Conservation (phyloP, 2,797 vertebrate genomes). For the Sandelia bainsii region DNA sequence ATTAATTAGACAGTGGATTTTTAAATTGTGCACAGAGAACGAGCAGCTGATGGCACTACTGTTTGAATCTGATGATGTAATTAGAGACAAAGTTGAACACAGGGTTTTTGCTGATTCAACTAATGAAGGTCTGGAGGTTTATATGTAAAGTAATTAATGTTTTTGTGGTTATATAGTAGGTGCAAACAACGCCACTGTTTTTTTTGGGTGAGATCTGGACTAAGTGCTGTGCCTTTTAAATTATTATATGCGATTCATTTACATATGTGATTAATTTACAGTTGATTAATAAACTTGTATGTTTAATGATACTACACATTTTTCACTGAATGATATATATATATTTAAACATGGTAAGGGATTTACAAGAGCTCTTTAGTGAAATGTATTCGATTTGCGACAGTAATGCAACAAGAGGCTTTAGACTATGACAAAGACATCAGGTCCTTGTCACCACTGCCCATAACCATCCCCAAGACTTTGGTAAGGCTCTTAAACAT, state of each 20-base stretch:
- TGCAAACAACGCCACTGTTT: not conserved
- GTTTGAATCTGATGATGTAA: constrained; percentile 95
- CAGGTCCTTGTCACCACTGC: constrained; percentile 90
- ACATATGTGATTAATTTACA: not conserved
- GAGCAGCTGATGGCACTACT: constrained; percentile 88
- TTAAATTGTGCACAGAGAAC: constrained; percentile 90
- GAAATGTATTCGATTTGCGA: constrained; percentile 74
- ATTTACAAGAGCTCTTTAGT: constrained; percentile 72
- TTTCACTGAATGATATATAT: not conserved
- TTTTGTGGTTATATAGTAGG: constrained; percentile 22
- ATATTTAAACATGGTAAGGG: constrained; percentile 16
- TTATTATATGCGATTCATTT: not conserved
- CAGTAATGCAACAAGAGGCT: constrained; percentile 69
- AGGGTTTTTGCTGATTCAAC: constrained; percentile 82
- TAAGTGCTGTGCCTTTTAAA: constrained; percentile 1
- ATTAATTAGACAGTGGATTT: constrained; percentile 97
- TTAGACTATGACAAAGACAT: constrained; percentile 86
- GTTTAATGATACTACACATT: not conserved
- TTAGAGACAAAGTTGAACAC: constrained; percentile 89
- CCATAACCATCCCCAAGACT: constrained; percentile 88
- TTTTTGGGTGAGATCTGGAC: constrained; percentile 34
- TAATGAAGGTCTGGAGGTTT: constrained; percentile 85
- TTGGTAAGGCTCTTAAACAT: constrained; percentile 88
- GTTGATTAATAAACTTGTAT: not conserved
- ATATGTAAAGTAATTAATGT: constrained; percentile 64